phyloP scores from a whole-genome alignment of 2,888 invertebrate genomes.

The Nowickia ferox region DNA sequence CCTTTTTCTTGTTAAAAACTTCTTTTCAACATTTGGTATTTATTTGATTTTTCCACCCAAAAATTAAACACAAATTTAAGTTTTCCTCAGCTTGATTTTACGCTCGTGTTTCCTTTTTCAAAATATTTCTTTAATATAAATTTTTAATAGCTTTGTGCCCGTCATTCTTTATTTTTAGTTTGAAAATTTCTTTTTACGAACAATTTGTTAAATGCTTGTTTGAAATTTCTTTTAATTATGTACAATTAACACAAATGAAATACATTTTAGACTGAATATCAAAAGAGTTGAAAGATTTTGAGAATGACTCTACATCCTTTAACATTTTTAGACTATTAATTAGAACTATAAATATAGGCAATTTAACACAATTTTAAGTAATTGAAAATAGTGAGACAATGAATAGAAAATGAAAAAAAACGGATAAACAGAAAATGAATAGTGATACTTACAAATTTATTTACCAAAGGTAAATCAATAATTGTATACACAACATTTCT shows the following conservation, averaged over 20 bases:
- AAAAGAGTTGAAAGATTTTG: slow-evolving; percentile 9
- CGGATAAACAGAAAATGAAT: too few relatives aligned
- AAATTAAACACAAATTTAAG: slow-evolving; percentile 43
- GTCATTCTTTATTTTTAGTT: slow-evolving; percentile 3
- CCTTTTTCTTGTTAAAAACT: slow-evolving; percentile 20
- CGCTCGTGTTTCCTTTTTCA: not conserved
- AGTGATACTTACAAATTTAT: too few relatives aligned
- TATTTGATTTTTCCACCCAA: slow-evolving; percentile 1
- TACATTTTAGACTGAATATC: slow-evolving; percentile 23
- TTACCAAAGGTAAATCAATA: too few relatives aligned
- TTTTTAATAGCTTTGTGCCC: slow-evolving; percentile 7
- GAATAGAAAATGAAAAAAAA: too few relatives aligned
- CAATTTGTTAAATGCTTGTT: slow-evolving; percentile 21
- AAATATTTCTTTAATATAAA: slow-evolving; percentile 3
- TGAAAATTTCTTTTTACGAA: slow-evolving; percentile 8
- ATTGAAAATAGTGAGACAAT: too few relatives aligned
- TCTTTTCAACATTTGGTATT: slow-evolving; percentile 14
- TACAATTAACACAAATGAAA: slow-evolving; percentile 41
- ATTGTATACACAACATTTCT: too few relatives aligned
- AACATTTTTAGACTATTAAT: not conserved
- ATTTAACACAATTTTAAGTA: not conserved
- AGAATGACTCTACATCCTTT: not conserved
- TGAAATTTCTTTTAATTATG: slow-evolving; percentile 41
- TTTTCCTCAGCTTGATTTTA: slow-evolving; percentile 12
- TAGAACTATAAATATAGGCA: not conserved